phyloP scores from a whole-genome alignment of 1,140 invertebrate species.

The Neuroterus valhalla region DNA sequence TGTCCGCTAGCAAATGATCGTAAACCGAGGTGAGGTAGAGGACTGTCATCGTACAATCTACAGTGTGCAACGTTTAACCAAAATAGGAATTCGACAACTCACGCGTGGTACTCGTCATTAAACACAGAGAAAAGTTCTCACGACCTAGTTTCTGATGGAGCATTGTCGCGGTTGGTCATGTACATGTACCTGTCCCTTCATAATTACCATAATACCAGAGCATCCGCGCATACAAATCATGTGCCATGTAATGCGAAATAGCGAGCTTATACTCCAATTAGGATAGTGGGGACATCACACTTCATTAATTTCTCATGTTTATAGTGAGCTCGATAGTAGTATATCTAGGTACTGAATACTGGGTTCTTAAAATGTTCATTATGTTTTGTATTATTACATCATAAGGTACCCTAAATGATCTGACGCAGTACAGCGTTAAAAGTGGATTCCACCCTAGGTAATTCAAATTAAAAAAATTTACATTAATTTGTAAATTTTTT shows the following conservation, averaged over 20 bases:
- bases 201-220: constrained; percentile 66
- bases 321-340: too few relatives aligned
- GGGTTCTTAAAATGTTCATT: too few relatives aligned
- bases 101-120: constrained; percentile 37
- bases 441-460: too few relatives aligned
- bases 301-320: neutral
- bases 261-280: constrained; percentile 52
- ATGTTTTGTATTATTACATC: too few relatives aligned
- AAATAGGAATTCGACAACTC: constrained; percentile 45
- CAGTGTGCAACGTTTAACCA: neutral
- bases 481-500: too few relatives aligned
- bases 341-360: too few relatives aligned
- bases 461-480: too few relatives aligned
- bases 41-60: constrained; percentile 15
- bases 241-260: constrained; percentile 45
- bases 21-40: constrained; percentile 13
- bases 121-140: constrained; percentile 57
- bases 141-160: constrained; percentile 60
- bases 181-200: constrained; percentile 52
- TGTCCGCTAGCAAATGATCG: constrained; percentile 10
- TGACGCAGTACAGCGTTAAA: too few relatives aligned
- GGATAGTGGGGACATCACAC: constrained; percentile 36
- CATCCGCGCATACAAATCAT: constrained; percentile 61
- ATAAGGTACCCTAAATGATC: too few relatives aligned
- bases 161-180: constrained; percentile 57